Conservation (phyloP, 1,140 invertebrate genomes). For the Cepaea nemoralis region DNA sequence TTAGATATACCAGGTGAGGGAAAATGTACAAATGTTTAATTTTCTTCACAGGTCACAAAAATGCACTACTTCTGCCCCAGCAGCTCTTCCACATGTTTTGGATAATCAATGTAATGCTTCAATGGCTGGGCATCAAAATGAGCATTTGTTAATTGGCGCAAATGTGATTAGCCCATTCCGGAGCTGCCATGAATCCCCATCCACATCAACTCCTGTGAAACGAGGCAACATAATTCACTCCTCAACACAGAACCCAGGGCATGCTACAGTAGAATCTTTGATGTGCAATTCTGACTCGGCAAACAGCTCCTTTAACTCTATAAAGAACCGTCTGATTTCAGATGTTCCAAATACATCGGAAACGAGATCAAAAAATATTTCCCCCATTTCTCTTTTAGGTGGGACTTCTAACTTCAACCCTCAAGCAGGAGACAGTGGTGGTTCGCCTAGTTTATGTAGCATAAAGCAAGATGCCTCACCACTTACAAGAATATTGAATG, state of each 20-base stretch:
- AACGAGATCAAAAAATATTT: background rate
- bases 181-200: background rate
- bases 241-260: background rate
- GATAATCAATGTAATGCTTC: background rate
- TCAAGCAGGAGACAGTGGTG: background rate
- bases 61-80: background rate
- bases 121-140: background rate
- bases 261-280: background rate
- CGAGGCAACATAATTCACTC: background rate
- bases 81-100: background rate
- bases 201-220: slow-evolving; percentile 21
- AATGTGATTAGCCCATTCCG: background rate
- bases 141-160: background rate
- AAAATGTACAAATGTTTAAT: too few relatives aligned
- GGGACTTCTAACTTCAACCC: background rate
- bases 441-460: background rate
- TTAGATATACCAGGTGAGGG: too few relatives aligned
- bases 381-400: background rate
- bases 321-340: background rate
- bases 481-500: background rate
- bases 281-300: background rate
- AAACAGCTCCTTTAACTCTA: background rate
- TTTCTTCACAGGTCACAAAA: background rate
- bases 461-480: background rate
- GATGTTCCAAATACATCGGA: background rate